These are phyloP conservation scores for Morpho achilles DNA, from an alignment of 2,888 invertebrate species.

Conservation along the genomic window DNA sequence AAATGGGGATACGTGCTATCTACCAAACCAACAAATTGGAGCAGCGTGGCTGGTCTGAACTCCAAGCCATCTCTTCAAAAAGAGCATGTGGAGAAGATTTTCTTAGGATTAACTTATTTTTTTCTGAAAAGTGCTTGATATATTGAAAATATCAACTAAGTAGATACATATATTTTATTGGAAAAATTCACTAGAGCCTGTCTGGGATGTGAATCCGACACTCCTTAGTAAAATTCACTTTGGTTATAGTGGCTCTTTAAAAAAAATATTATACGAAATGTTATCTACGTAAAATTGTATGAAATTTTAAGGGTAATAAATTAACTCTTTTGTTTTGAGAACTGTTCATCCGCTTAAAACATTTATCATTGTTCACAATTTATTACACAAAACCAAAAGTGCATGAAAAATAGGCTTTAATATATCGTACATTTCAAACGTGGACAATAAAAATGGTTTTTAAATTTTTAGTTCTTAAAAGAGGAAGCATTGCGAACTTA, in stretches of 20 bases:
- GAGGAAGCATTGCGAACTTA: not conserved
- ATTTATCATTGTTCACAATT: slow-evolving; percentile 22
- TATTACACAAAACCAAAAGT: slow-evolving; percentile 17
- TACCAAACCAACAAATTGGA: too few relatives aligned
- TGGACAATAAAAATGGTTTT: not conserved
- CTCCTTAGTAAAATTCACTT: too few relatives aligned
- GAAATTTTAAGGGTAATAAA: slow-evolving; percentile 13
- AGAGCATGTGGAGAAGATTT: too few relatives aligned
- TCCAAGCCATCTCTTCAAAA: too few relatives aligned
- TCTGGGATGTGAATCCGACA: too few relatives aligned
- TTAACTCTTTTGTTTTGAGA: slow-evolving; percentile 17
- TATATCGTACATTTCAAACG: slow-evolving; percentile 5
- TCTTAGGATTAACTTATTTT: not conserved
- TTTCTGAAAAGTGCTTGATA: not conserved
- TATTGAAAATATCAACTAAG: not conserved
- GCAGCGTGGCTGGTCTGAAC: too few relatives aligned
- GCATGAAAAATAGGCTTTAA: slow-evolving; percentile 14
- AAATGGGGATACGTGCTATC: too few relatives aligned
- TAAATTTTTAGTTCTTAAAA: not conserved
- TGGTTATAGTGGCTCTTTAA: too few relatives aligned
- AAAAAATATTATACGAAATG: too few relatives aligned
- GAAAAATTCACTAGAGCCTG: too few relatives aligned
- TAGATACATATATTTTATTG: not conserved
- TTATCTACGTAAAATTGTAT: too few relatives aligned
- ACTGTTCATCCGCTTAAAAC: slow-evolving; percentile 15